These are phyloP conservation scores for Apaloderma vittatum DNA, from an alignment of 2,113 vertebrate genomes.

Conservation along the genomic window DNA sequence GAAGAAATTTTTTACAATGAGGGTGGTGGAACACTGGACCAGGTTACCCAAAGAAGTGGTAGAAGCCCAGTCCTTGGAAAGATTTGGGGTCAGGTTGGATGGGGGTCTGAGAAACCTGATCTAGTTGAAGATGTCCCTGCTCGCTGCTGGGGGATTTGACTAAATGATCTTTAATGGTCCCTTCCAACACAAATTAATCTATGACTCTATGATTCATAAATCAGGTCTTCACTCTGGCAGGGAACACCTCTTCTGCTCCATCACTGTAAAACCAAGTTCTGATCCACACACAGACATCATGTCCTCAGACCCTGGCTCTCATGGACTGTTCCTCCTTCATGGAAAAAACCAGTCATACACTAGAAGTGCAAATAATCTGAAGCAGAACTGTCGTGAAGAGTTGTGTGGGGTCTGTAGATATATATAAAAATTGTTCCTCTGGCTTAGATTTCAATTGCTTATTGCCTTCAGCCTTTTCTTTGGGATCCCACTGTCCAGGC, in stretches of 20 bases:
- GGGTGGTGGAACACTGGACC: not conserved
- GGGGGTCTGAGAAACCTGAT: not conserved
- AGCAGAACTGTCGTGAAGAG: not conserved
- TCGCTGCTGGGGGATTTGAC: not conserved
- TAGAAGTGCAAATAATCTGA: not conserved
- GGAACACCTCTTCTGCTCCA: not conserved
- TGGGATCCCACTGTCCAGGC: not conserved
- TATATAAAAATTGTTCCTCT: not conserved
- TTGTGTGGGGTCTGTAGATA: not conserved
- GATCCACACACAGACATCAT: too few relatives aligned
- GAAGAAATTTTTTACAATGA: too few relatives aligned
- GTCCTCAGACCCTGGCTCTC: not conserved
- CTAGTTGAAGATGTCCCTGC: not conserved
- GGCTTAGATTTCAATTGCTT: not conserved
- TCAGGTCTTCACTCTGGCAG: not conserved
- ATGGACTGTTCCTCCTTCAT: fast-evolving
- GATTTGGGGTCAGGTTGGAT: not conserved
- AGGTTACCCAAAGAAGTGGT: not conserved
- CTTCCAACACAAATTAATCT: not conserved
- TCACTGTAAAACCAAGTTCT: not conserved
- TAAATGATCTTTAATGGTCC: not conserved
- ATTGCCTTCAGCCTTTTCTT: not conserved
- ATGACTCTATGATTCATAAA: not conserved
- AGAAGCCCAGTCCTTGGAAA: not conserved
- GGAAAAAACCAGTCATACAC: not conserved